These are phyloP conservation scores for Fragum fragum DNA, from an alignment of 2,888 invertebrate species.

Conservation along the genomic window DNA sequence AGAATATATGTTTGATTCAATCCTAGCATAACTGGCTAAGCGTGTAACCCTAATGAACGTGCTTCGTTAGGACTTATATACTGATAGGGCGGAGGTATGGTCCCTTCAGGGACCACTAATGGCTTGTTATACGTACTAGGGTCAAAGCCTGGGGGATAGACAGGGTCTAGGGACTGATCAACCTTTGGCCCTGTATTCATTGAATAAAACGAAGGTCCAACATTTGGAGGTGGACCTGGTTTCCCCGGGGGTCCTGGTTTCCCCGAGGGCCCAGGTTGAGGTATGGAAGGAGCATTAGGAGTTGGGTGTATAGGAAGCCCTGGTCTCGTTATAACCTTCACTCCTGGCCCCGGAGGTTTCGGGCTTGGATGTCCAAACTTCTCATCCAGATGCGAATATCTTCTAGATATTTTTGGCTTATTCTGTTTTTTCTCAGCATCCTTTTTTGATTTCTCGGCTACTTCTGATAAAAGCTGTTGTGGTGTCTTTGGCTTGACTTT, in stretches of 20 bases:
- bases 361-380: neutral
- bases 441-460: neutral
- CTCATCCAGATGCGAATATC: neutral
- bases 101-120: neutral
- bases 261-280: neutral
- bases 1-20: too few species aligned
- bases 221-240: neutral
- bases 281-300: neutral
- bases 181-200: neutral
- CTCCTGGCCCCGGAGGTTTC: slow-evolving; percentile 18
- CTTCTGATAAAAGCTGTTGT: slow-evolving; percentile 15
- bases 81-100: neutral
- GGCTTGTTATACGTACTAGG: slow-evolving; percentile 10
- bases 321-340: slow-evolving; percentile 8
- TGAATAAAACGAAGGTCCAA: neutral
- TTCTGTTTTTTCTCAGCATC: slow-evolving; percentile 7
- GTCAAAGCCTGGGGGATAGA: slow-evolving; percentile 19
- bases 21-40: too few species aligned
- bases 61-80: slow-evolving; percentile 24
- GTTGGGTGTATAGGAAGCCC: neutral
- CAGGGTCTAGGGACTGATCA: neutral
- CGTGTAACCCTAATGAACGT: neutral
- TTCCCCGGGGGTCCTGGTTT: neutral
- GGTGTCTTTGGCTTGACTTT: neutral
- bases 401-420: slow-evolving; percentile 14